Conservation (phyloP, 2,797 vertebrate species). For the Numenius phaeopus region DNA sequence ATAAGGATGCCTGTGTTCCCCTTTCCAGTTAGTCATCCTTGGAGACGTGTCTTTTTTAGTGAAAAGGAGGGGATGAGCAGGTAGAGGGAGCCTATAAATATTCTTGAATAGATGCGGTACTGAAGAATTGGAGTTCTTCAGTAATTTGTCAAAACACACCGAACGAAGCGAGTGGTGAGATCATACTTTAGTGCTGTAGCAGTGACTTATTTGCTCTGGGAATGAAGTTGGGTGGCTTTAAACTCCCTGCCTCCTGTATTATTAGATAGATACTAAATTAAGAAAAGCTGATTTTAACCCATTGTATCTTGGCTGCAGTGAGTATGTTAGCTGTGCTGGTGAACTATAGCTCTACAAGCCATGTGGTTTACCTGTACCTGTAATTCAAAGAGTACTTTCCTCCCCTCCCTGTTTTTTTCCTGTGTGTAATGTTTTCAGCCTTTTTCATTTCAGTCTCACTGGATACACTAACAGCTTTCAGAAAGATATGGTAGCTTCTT, state of each 20-base stretch:
- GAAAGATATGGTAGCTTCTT: background rate
- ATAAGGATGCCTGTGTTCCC: background rate
- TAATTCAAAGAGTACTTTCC: background rate
- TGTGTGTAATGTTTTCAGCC: background rate
- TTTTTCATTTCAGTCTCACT: background rate
- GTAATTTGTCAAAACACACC: constrained; percentile 31
- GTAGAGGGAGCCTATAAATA: constrained; percentile 11
- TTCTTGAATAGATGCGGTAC: background rate
- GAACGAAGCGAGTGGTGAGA: background rate
- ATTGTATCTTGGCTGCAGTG: background rate
- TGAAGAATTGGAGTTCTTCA: constrained; percentile 21
- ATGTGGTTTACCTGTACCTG: background rate
- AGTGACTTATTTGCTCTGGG: background rate
- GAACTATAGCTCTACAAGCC: background rate
- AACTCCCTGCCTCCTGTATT: background rate
- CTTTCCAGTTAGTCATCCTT: constrained; percentile 33
- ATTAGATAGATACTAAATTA: background rate
- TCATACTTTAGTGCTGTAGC: background rate
- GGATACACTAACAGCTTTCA: background rate
- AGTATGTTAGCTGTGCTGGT: background rate
- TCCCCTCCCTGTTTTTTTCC: background rate
- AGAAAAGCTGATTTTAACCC: background rate
- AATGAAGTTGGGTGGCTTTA: background rate
- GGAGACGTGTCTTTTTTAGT: background rate
- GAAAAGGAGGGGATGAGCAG: background rate